Evolutionary conservation across 2,888 invertebrate genomes (phyloP).

Genomic region (Osmoderma eremita): DNA sequence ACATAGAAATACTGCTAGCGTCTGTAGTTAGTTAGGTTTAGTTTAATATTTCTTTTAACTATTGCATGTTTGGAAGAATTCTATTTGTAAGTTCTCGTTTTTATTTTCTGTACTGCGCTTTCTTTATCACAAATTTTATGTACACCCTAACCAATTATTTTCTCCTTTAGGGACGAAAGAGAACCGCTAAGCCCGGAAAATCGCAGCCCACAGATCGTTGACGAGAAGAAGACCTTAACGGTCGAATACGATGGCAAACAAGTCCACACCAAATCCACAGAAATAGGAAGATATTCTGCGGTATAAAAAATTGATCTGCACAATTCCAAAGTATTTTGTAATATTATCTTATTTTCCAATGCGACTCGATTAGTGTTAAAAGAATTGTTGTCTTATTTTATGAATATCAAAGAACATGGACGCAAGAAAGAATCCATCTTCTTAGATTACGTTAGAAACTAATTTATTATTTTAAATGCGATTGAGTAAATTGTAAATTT

Average conservation of each 20-base stretch:
- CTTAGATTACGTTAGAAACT: not conserved
- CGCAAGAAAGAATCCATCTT: not conserved
- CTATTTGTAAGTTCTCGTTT: not conserved
- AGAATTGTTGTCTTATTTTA: not conserved
- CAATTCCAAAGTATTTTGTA: not conserved
- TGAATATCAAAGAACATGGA: not conserved
- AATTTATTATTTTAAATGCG: not conserved
- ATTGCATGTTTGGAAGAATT: no score
- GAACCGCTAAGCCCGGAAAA: conserved; percentile 78
- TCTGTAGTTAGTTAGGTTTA: no score
- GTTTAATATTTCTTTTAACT: no score
- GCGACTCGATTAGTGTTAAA: conserved; percentile 24
- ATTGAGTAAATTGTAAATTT: conserved; percentile 3
- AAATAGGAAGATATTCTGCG: conserved; percentile 90
- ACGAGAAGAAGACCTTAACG: conserved; percentile 78
- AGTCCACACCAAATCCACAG: conserved; percentile 84
- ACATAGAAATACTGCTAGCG: no score
- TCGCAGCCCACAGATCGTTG: conserved; percentile 67
- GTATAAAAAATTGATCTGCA: conserved; percentile 65
- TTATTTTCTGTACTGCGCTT: not conserved
- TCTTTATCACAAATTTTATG: not conserved
- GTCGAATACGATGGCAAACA: conserved; percentile 85
- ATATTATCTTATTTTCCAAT: conserved; percentile 2
- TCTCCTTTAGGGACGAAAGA: conserved; percentile 76
- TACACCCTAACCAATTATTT: not conserved